phyloP scores from a whole-genome alignment of 2,113 vertebrate species.

The Poecile atricapillus region DNA sequence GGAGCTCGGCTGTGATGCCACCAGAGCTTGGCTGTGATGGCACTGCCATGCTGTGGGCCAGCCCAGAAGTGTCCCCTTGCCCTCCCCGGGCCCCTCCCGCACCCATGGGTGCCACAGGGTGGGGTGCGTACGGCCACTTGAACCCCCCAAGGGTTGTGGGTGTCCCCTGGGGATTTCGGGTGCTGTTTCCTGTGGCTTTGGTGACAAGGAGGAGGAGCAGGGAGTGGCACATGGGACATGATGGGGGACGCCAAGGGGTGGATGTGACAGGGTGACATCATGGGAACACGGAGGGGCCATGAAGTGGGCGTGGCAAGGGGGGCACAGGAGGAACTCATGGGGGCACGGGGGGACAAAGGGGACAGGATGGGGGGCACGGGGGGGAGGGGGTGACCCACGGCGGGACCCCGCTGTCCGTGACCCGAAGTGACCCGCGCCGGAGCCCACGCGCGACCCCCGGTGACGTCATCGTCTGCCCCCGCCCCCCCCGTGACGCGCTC shows the following conservation, averaged over 20 bases:
- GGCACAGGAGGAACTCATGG: not conserved
- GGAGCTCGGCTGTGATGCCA: rapidly evolving
- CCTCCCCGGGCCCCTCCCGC: not conserved
- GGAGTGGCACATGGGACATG: not conserved
- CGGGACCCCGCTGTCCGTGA: not conserved
- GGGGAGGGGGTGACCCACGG: not conserved
- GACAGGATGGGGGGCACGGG: not conserved
- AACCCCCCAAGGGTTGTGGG: not conserved
- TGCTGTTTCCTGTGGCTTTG: not conserved
- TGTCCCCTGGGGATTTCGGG: not conserved
- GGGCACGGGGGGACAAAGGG: not conserved
- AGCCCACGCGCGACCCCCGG: not conserved
- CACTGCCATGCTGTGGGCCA: rapidly evolving
- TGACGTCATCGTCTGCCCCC: not conserved
- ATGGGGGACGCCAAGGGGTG: no score
- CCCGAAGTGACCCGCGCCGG: not conserved
- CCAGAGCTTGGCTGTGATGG: rapidly evolving
- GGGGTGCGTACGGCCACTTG: no score
- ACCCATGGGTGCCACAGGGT: not conserved
- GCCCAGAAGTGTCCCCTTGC: not conserved
- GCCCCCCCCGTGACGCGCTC: not conserved
- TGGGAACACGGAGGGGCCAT: not conserved
- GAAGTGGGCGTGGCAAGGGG: not conserved
- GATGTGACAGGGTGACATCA: not conserved
- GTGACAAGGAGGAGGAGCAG: rapidly evolving